Base-by-base conservation (phyloP, 2,888 invertebrate genomes). In the Willowsia nigromaculata region DNA sequence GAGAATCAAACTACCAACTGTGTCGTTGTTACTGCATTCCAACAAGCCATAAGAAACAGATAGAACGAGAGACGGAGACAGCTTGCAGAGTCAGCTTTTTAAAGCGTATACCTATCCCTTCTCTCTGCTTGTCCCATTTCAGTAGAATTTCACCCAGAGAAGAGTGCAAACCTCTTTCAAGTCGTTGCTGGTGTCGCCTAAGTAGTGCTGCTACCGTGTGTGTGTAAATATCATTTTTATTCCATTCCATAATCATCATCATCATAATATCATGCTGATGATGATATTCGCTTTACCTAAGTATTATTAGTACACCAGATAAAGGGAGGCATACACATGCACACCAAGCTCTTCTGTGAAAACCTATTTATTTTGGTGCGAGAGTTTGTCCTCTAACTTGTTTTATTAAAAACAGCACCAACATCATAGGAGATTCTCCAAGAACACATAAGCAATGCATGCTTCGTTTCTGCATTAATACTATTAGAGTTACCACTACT, bases 121-220 rank as follows among this genome's bases (percentile, higher is more conserved):
- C 71, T 15, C 71, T 74, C 47, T 15, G 9, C 71, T 74, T 47
- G 71, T 74, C 71, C 71, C 71, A 74, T 43, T 74, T 74, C 71
- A 74, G 71, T 74, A 43, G 43, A 43, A 22, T 74, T 74, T 43
- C 43, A 74, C 27, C 71, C 71, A 25, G 71, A 43, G 43, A 43
- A 74, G 71, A 74, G 71, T 43, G 71, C 71, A 27, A 74, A 74
- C 43, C 71, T 74, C 71, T 9, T 25, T 22, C 71, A 25, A 11
- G 22, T 22, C 62, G 62, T 62, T 43, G 33, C 65, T 33, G 13
- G 15, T 65, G 33, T 59, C n/a, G n/a, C n/a, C n/a, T n/a, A n/a
- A 53, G 53, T 53, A 18, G 18, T 53, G 53, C 53, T 18, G 53
- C 13, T n/a, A n/a, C 40, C 18, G 53, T 53, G 22, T 53, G 25